Evolutionary conservation across 2,888 invertebrate species (phyloP), one percentile per base, ranked within the genome.

Genomic region (Drepanosiphum platanoidis): DNA sequence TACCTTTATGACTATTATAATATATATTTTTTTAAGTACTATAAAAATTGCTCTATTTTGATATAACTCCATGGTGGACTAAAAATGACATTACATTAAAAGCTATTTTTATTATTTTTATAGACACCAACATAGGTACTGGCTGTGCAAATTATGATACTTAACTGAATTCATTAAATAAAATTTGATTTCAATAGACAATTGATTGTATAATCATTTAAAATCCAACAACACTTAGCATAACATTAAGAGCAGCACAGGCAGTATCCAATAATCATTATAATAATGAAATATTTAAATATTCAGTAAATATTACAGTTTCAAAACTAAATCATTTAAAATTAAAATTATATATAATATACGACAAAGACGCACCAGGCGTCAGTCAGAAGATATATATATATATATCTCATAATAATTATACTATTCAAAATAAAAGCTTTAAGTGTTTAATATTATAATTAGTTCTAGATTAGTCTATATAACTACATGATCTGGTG

Each of bases 381-480:
- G 8, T 22, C 61, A n/a, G 61, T 64, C 27, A 64, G 11, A 9
- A 3, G 27, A 30, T 64, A 64, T 64, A 11, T 64, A 18, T 18
- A 46, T 64, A 32, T n/a, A 30, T 74, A 32, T 58, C 39, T 77
- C 36, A 77, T 61, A n/a, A 42, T 42, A 13, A 39, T n/a, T n/a
- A n/a, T 32, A 8, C 30, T 78, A 64, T 30, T 42, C 30, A 30
- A 66, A 66, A 66, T 66, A 79, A 32, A 79, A 79, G 66, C 32
- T 46, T 8, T 66, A 64, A 66, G 64, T 78, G 64, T 42, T 66
- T 46, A 78, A 78, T 66, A 78, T 66, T 66, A 61, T n/a, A 58
- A 75, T 75, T 58, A 66, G 22, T 66, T 32, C 64, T 46, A 78
- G 32, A 32, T 78, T 66, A 66, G 27, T 78, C 78, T 64, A 78